Percentiles rank a stretch among this genome's conserved stretches.
phyloP scores from a whole-genome alignment of 2,113 vertebrate genomes.

The Axis porcinus region DNA sequence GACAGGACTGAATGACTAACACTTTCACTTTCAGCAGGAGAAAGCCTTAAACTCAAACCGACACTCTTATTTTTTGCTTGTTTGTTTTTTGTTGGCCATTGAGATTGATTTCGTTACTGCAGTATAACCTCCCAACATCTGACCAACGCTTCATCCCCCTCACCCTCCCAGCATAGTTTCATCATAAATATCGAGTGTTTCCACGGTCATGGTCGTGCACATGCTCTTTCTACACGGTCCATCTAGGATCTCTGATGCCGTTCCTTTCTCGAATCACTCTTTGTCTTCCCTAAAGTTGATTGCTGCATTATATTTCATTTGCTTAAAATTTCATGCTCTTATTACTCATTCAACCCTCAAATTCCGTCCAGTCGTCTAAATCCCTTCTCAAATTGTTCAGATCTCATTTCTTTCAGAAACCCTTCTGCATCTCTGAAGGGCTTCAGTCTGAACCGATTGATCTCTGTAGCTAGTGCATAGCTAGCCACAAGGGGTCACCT shows the following conservation, averaged over 20 bases:
- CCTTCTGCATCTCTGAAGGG: neutral
- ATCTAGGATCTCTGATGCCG: neutral
- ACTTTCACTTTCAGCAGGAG: neutral
- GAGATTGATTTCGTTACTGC: slow-evolving; percentile 7
- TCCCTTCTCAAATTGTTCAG: neutral
- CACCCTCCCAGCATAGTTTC: neutral
- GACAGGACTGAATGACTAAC: neutral
- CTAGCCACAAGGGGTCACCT: neutral
- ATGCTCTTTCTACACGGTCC: neutral
- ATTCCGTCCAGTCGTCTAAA: neutral
- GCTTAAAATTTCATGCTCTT: neutral
- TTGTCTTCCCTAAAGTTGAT: slow-evolving; percentile 1
- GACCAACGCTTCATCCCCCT: neutral
- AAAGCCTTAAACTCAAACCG: neutral
- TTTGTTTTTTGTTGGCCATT: neutral
- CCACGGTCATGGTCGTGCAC: neutral
- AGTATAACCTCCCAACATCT: neutral
- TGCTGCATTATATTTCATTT: slow-evolving; percentile 6
- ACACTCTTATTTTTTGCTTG: neutral
- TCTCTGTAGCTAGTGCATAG: neutral
- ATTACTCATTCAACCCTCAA: neutral
- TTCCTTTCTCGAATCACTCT: neutral
- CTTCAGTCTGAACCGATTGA: neutral
- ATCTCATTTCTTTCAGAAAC: neutral
- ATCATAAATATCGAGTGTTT: neutral